Evolutionary conservation across 2,113 vertebrate species (phyloP).

Genomic region (Oceanites oceanicus): DNA sequence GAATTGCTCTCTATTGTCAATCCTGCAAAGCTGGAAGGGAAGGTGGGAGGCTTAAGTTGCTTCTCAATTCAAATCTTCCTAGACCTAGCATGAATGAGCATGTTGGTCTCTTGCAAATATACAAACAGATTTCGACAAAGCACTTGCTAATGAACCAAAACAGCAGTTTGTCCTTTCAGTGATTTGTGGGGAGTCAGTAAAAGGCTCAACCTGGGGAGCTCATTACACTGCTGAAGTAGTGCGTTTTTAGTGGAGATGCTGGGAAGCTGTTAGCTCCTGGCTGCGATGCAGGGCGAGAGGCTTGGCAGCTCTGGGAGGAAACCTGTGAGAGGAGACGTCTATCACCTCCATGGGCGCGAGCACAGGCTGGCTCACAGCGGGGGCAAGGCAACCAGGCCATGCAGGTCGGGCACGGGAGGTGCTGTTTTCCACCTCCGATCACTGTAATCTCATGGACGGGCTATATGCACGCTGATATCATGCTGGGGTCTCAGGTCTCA

Average conservation of each 20-base stretch:
- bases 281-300: background rate
- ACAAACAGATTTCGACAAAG: background rate
- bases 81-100: background rate
- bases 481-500: background rate
- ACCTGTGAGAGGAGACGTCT: background rate
- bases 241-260: constrained; percentile 36
- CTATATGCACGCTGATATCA: accelerated
- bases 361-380: accelerated
- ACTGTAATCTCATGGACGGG: background rate
- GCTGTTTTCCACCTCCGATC: background rate
- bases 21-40: background rate
- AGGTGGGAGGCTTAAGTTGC: background rate
- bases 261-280: constrained; percentile 30
- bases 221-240: background rate
- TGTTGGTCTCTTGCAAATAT: background rate
- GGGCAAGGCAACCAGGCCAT: background rate
- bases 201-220: constrained; percentile 16
- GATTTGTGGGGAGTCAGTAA: background rate
- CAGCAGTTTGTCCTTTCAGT: constrained; percentile 8
- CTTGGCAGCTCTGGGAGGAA: background rate
- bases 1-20: background rate
- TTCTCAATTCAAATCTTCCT: background rate
- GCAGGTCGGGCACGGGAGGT: accelerated
- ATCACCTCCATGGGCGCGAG: accelerated
- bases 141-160: background rate